Evolutionary conservation across 2,797 vertebrate species (phyloP), one percentile per base, ranked within the genome.

Genomic region (Poecilia velifera): DNA sequence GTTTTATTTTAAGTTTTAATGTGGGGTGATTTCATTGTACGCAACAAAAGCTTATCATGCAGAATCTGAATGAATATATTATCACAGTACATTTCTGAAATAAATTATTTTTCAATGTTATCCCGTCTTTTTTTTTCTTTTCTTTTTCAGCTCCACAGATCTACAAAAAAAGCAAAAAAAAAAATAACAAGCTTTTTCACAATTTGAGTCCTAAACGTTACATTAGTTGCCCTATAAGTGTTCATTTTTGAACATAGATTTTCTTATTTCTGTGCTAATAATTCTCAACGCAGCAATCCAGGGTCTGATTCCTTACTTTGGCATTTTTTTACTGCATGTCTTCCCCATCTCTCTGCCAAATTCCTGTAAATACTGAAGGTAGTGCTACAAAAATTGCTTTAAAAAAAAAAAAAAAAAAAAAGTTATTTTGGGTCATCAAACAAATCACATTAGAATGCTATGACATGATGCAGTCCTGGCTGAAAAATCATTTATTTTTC

Each of bases 91-190:
- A 91, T 95, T 95, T 95, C 93, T 89, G 90, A 95, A 94, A 93
- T 93, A 92, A 94, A 94, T 95, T 94, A 95, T 95, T 95, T 95
- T 95, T 94, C 93, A 95, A 95, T 94, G 94, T 95, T 94, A 82
- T 46, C 6, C 6, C 0, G 81, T 81, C 79, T 87, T 84, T 75
- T 86, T 86, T 34, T 41, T 16, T 43, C 79, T 86, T 84, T 75
- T 86, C 8, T 34, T 41, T 16, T 43, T 93, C 43, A 31, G 49
- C 84, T 85, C 49, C 13, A 72, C 75, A 59, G 28, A 25, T 41
- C 41, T 45, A n/a, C 10, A 16, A 66, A 16, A 66, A 41, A 41
- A 41, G 64, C 36, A 41, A 41, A 5, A 6, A 39, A 39, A 31
- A 39, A 22, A 68, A 25, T 9, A 9, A 41, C 25, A 25, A 68